Percentiles rank a stretch among this genome's conserved stretches.
Evolutionary conservation across 2,888 invertebrate species (phyloP).

Genomic region (Drosophila pseudotakahashii): DNA sequence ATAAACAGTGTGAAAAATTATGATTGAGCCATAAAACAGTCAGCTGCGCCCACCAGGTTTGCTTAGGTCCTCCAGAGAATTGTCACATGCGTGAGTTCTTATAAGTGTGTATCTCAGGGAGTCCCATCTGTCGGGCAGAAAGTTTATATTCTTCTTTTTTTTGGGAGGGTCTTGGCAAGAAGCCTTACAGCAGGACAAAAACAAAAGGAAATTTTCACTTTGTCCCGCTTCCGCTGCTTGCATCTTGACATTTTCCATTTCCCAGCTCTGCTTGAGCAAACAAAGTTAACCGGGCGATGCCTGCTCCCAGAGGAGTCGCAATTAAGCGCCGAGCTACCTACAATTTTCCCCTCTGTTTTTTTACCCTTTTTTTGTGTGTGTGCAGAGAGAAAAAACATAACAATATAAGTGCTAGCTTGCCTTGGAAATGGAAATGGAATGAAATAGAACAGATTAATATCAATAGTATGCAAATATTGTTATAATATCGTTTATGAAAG

Average conservation of each 20-base stretch:
- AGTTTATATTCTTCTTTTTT: slow-evolving; percentile 3
- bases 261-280: slow-evolving; percentile 42
- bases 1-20: slow-evolving; percentile 81
- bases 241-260: slow-evolving; percentile 47
- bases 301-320: slow-evolving; percentile 36
- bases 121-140: slow-evolving; percentile 16
- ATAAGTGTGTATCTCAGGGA: background rate
- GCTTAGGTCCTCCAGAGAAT: slow-evolving; percentile 26
- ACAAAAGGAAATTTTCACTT: slow-evolving; percentile 72
- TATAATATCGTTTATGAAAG: background rate
- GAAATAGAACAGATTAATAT: too few species aligned
- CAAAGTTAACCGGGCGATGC: slow-evolving; percentile 35
- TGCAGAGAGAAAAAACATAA: background rate
- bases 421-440: too few species aligned
- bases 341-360: slow-evolving; percentile 19
- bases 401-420: background rate
- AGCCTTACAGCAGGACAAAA: slow-evolving; percentile 7
- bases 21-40: slow-evolving; percentile 81
- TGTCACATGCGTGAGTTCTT: slow-evolving; percentile 26
- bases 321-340: slow-evolving; percentile 29
- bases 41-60: slow-evolving; percentile 62
- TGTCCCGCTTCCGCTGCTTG: slow-evolving; percentile 65
- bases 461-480: background rate
- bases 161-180: background rate
- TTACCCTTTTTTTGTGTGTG: background rate